These are phyloP conservation scores for Pituophis catenifer DNA, from an alignment of 2,113 vertebrate genomes.

Conservation along the genomic window DNA sequence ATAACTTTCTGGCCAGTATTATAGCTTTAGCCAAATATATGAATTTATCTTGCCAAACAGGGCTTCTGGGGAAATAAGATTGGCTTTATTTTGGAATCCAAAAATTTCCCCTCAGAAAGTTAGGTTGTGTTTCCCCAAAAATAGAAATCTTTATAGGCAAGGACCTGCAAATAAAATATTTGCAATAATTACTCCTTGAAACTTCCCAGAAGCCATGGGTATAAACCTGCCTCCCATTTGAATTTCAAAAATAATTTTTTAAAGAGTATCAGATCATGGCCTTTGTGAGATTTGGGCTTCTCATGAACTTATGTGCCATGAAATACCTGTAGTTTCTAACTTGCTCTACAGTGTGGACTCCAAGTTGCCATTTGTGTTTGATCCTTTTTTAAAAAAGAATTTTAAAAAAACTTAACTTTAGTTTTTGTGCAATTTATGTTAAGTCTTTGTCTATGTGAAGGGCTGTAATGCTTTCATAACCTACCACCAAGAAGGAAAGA, in stretches of 20 bases:
- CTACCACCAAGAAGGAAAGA: background rate
- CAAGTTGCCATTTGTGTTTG: background rate
- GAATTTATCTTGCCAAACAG: background rate
- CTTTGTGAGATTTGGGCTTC: background rate
- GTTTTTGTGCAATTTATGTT: background rate
- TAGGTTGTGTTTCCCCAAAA: background rate
- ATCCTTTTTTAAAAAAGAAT: background rate
- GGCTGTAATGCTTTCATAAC: background rate
- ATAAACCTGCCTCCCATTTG: background rate
- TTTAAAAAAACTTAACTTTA: background rate
- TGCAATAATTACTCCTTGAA: background rate
- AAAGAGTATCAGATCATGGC: background rate
- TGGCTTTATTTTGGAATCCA: background rate
- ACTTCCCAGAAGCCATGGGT: background rate
- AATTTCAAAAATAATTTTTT: background rate
- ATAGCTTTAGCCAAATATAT: background rate
- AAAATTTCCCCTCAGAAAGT: background rate
- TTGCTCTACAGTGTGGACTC: background rate
- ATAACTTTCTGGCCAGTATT: background rate
- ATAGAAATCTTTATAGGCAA: background rate
- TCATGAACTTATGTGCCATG: background rate
- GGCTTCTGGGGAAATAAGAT: background rate
- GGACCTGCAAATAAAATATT: background rate
- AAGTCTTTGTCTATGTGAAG: background rate
- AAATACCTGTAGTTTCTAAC: background rate